phyloP scores from a whole-genome alignment of 2,113 vertebrate genomes.

The Syngnathoides biaculeatus region DNA sequence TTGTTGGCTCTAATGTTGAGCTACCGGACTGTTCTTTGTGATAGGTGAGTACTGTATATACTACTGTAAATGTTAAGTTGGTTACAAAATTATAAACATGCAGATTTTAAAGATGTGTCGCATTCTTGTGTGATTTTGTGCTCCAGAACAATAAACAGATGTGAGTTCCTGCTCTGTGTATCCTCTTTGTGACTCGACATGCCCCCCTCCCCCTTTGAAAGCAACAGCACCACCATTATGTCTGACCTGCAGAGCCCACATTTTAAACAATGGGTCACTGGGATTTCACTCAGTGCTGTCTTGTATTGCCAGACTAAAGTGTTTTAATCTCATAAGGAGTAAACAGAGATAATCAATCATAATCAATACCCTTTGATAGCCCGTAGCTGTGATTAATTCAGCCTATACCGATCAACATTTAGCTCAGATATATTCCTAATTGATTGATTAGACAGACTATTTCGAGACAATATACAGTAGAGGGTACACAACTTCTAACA shows the following conservation, averaged over 20 bases:
- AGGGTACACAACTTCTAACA: background rate
- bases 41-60: background rate
- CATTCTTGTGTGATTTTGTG: too few species aligned
- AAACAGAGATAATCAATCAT: background rate
- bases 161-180: background rate
- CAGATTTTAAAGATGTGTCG: too few species aligned
- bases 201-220: background rate
- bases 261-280: constrained; percentile 12
- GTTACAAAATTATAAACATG: background rate
- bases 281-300: background rate
- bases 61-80: too few species aligned
- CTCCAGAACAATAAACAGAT: background rate
- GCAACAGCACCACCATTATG: constrained; percentile 10
- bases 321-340: background rate
- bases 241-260: background rate
- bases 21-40: background rate
- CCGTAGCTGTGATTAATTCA: background rate
- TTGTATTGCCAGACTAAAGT: constrained; percentile 1
- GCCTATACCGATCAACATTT: constrained; percentile 1
- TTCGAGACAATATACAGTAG: background rate
- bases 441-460: background rate
- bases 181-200: background rate
- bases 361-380: constrained; percentile 7
- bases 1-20: too few species aligned
- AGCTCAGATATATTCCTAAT: background rate